Evolutionary conservation across 2,113 vertebrate species (phyloP).

Genomic region (Sclerurus mexicanus): DNA sequence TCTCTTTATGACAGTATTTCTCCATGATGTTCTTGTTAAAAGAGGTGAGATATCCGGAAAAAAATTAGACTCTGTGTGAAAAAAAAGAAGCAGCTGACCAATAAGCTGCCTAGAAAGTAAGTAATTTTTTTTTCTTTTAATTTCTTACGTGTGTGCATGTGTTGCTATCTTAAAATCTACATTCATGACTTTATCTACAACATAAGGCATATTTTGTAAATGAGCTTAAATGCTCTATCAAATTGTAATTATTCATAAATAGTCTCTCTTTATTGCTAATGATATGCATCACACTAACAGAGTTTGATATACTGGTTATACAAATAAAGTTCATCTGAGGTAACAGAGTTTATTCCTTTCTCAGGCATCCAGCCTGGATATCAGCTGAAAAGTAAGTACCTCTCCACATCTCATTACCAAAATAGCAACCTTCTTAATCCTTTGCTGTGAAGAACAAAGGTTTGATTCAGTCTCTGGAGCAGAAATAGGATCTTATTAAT

Average conservation of each 20-base stretch:
- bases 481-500: constrained; percentile 79
- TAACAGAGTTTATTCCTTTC: constrained; percentile 49
- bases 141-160: not conserved
- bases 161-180: constrained; percentile 16
- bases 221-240: constrained; percentile 38
- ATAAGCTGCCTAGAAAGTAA: constrained; percentile 41
- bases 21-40: constrained; percentile 3
- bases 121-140: not conserved
- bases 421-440: constrained; percentile 76
- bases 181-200: not conserved
- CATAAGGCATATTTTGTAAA: constrained; percentile 36
- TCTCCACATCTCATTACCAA: constrained; percentile 70
- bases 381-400: constrained; percentile 71
- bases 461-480: constrained; percentile 69
- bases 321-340: constrained; percentile 72
- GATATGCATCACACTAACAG: constrained; percentile 13
- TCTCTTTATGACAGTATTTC: constrained; percentile 10
- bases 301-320: constrained; percentile 44
- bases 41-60: constrained; percentile 6
- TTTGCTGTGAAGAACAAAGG: constrained; percentile 72
- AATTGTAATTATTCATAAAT: constrained; percentile 61
- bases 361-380: constrained; percentile 59
- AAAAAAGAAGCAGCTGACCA: not conserved
- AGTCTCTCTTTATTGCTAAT: constrained; percentile 33
- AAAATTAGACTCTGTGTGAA: not conserved